Percentiles rank a stretch among this genome's conserved stretches.
Evolutionary conservation across 1,140 invertebrate species (phyloP).

Genomic region (Schlechtendalia chinensis): DNA sequence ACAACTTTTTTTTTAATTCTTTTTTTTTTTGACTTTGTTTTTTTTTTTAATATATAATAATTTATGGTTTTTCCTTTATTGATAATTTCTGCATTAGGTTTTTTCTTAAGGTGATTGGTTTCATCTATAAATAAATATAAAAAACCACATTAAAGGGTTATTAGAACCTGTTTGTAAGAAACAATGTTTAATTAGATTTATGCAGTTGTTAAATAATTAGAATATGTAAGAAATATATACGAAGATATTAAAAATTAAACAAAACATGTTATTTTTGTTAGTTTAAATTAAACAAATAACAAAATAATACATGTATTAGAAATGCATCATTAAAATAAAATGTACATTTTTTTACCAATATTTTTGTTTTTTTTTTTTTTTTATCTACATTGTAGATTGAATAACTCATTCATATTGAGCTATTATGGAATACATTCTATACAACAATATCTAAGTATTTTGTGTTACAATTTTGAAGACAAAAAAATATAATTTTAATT

Average conservation of each 20-base stretch:
- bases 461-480: too few species aligned
- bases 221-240: conserved; percentile 37
- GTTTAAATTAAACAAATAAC: conserved; percentile 43
- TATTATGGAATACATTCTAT: too few species aligned
- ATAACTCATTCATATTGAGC: too few species aligned
- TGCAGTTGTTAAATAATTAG: conserved; percentile 30
- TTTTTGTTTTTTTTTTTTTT: conserved; percentile 10
- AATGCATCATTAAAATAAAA: conserved; percentile 32
- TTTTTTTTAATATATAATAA: conserved; percentile 20
- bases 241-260: conserved; percentile 24
- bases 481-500: too few species aligned
- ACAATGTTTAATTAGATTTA: conserved; percentile 29
- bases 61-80: conserved; percentile 33
- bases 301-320: conserved; percentile 34
- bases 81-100: conserved; percentile 28
- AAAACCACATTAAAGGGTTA: conserved; percentile 20
- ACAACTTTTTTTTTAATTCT: conserved; percentile 37
- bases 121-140: conserved; percentile 41
- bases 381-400: too few species aligned
- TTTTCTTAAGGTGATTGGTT: conserved; percentile 45
- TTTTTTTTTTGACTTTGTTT: conserved; percentile 39
- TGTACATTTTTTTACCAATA: conserved; percentile 48
- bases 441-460: too few species aligned
- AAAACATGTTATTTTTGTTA: conserved; percentile 42
- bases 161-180: conserved; percentile 32